Percentiles rank a stretch among this genome's conserved stretches.
Conservation (phyloP, 2,888 invertebrate genomes). For the Luffia ferchaultella region DNA sequence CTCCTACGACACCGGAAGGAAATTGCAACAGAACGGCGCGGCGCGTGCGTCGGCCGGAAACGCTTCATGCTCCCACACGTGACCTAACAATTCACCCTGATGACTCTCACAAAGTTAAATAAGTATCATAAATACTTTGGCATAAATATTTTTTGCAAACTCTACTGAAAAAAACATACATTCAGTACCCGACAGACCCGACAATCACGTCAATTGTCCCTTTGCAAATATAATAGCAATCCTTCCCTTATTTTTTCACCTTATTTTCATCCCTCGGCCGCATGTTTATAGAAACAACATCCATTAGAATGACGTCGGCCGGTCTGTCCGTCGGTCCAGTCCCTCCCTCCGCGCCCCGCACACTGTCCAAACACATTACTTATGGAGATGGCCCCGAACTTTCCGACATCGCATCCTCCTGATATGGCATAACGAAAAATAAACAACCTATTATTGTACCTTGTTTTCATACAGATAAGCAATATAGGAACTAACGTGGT, state of each 20-base stretch:
- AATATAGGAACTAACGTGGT: not conserved
- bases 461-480: slow-evolving; percentile 51
- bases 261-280: slow-evolving; percentile 1
- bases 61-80: too few species aligned
- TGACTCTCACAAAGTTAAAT: too few species aligned
- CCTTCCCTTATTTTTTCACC: not conserved
- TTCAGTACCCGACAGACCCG: too few species aligned
- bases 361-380: slow-evolving; percentile 2
- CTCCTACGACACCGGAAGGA: too few species aligned
- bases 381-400: slow-evolving; percentile 21
- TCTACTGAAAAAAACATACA: too few species aligned
- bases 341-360: slow-evolving; percentile 1
- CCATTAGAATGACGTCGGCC: slow-evolving; percentile 29
- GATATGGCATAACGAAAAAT: slow-evolving; percentile 55
- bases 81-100: too few species aligned
- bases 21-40: not conserved
- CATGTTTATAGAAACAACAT: slow-evolving; percentile 45
- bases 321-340: slow-evolving; percentile 18
- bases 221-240: not conserved
- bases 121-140: too few species aligned
- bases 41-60: not conserved
- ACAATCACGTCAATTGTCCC: not conserved
- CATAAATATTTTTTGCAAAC: too few species aligned
- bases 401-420: slow-evolving; percentile 44
- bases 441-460: slow-evolving; percentile 64